Conservation (phyloP, 2,888 invertebrate species). For the Aelia acuminata region DNA sequence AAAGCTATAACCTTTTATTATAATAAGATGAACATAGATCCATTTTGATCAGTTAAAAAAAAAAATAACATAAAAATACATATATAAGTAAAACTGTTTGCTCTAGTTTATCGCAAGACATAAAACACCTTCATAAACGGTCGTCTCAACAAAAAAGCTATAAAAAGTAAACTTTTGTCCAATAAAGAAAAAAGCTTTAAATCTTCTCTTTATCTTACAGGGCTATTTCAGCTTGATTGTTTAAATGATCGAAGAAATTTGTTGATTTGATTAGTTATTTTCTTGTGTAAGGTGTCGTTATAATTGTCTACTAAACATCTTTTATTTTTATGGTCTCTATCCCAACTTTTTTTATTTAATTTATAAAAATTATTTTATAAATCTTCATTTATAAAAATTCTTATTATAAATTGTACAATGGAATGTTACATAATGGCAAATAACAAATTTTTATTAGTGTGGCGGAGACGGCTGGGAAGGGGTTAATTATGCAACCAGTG, state of each 20-base stretch:
- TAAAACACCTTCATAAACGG: constrained; percentile 12
- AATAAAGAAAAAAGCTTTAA: not conserved
- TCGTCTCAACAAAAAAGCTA: not conserved
- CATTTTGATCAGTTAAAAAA: not conserved
- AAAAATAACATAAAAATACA: too few relatives aligned
- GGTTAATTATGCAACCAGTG: too few relatives aligned
- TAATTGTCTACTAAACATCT: too few relatives aligned
- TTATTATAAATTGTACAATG: too few relatives aligned
- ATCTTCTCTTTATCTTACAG: not conserved
- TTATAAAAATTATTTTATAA: too few relatives aligned
- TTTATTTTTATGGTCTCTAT: too few relatives aligned
- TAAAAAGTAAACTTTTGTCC: not conserved
- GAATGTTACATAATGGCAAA: too few relatives aligned
- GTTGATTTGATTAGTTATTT: not conserved
- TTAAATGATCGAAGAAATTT: not conserved
- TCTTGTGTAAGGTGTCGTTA: too few relatives aligned
- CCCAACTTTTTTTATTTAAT: too few relatives aligned
- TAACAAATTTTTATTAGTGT: too few relatives aligned
- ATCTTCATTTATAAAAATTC: too few relatives aligned
- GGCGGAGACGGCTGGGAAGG: too few relatives aligned
- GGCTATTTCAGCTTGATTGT: not conserved
- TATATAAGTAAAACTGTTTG: not conserved
- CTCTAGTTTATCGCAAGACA: constrained; percentile 13
- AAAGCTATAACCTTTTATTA: not conserved
- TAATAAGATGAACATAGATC: not conserved